Conservation (phyloP, 2,113 vertebrate species). For the Etia nguti region DNA sequence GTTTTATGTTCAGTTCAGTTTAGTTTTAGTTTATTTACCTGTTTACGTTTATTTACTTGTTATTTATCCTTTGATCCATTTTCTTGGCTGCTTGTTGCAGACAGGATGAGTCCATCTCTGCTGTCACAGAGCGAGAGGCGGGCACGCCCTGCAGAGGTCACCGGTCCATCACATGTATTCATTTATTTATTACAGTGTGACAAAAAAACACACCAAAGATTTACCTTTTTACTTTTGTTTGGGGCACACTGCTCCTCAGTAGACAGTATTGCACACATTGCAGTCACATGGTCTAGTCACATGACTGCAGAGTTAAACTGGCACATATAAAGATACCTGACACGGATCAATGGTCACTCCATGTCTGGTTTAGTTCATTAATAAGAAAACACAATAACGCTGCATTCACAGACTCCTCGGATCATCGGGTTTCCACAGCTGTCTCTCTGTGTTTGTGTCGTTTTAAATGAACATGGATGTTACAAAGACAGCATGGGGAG, state of each 20-base stretch:
- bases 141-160: fast-evolving
- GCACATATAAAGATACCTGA: not conserved
- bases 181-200: not conserved
- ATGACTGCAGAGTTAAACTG: not conserved
- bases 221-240: not conserved
- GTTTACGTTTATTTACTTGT: not conserved
- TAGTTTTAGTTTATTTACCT: not conserved
- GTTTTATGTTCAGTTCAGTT: not conserved
- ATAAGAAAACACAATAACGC: not conserved
- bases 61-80: not conserved
- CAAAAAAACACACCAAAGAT: not conserved
- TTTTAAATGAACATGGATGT: not conserved
- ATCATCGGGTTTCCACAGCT: not conserved
- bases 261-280: not conserved
- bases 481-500: not conserved
- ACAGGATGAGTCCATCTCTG: not conserved
- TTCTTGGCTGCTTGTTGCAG: not conserved
- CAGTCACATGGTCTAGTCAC: not conserved
- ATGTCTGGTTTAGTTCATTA: not conserved
- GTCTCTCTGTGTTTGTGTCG: not conserved
- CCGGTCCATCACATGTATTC: not conserved
- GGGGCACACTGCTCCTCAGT: not conserved
- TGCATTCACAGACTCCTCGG: not conserved
- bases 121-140: no score
- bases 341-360: not conserved